Evolutionary conservation across 2,113 vertebrate species (phyloP), one percentile per base, ranked within the genome.

Genomic region (Sapajus apella): DNA sequence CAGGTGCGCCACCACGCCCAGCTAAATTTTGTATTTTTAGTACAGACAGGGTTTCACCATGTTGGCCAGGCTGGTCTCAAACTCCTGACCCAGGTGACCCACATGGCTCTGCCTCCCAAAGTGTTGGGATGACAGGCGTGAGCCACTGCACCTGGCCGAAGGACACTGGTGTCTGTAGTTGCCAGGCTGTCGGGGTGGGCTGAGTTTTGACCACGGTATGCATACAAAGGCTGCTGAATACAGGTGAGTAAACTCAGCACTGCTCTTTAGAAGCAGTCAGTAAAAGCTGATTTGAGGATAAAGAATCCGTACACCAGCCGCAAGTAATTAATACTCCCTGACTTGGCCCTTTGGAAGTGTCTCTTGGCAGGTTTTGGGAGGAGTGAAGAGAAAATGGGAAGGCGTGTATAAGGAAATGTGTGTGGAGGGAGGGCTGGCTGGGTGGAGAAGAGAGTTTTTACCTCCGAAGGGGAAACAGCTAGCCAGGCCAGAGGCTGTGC

Each of bases 311-410:
- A n/a, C 47, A 37, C 37, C 58, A 45, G 58, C 37, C 25, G 58
- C n/a, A 12, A 61, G 27, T 1, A 14, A 61, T 0, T 1, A 14
- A 61, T 0, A 18, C 5, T 1, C 43, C 37, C 40, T 50, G 9
- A 47, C 0, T 0, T 4, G 3, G 4, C 21, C 79, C 43, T 25
- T 52, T 0, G 8, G 30, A n/a, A 13, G 35, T 8, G 35, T 14
- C 52, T 72, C 58, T 23, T 7, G 55, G 88, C 56, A 25, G 85
- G 37, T 64, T 32, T 82, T 18, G 58, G 70, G n/a, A 30, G 43
- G 58, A 73, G 13, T 30, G 5, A 32, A 56, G 23, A 27, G 58
- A 27, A 7, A 5, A 32, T 30, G 30, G 56, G 55, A 55, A 73
- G n/a, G 2, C 9, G 3, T 2, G 7, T 9, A 23, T 23, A 13